A percentile compares a stretch with the other conserved stretches of the same genome.
phyloP scores from a whole-genome alignment of 2,888 invertebrate species.

The Yponomeuta malinellus region DNA sequence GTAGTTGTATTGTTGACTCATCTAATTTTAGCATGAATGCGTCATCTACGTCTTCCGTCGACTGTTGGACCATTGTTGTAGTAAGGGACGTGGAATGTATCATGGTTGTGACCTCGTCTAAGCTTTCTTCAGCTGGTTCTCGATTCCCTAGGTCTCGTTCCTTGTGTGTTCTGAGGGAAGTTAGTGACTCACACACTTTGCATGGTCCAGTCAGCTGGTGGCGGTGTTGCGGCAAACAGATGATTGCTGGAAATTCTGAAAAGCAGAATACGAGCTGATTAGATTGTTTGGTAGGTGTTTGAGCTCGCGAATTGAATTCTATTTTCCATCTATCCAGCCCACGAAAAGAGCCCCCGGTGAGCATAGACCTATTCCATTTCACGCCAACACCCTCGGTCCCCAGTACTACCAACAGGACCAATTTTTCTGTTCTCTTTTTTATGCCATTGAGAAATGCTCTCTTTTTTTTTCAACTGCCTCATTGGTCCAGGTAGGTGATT shows the following conservation, averaged over 20 bases:
- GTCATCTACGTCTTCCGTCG: background rate
- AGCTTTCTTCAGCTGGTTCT: background rate
- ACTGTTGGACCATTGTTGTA: too few relatives aligned
- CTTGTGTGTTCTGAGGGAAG: background rate
- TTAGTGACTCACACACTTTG: conserved; percentile 31
- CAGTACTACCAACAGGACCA: too few relatives aligned
- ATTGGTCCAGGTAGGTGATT: too few relatives aligned
- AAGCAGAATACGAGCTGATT: conserved; percentile 3
- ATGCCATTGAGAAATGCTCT: too few relatives aligned
- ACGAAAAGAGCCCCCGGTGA: background rate
- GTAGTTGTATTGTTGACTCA: background rate
- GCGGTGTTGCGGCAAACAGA: conserved; percentile 30
- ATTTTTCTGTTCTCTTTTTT: too few relatives aligned
- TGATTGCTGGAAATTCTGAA: conserved; percentile 6
- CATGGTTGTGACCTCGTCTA: too few relatives aligned
- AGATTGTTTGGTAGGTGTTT: background rate
- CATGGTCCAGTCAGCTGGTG: conserved; percentile 34
- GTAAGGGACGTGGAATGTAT: too few relatives aligned
- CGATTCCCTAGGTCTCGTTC: background rate
- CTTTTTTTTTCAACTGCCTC: too few relatives aligned
- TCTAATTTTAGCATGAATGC: background rate
- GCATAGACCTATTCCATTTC: background rate
- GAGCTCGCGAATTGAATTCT: too few relatives aligned
- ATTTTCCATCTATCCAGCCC: background rate
- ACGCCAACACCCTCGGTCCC: too few relatives aligned